Conservation (phyloP, 2,113 vertebrate species). For the Daboia siamensis region DNA sequence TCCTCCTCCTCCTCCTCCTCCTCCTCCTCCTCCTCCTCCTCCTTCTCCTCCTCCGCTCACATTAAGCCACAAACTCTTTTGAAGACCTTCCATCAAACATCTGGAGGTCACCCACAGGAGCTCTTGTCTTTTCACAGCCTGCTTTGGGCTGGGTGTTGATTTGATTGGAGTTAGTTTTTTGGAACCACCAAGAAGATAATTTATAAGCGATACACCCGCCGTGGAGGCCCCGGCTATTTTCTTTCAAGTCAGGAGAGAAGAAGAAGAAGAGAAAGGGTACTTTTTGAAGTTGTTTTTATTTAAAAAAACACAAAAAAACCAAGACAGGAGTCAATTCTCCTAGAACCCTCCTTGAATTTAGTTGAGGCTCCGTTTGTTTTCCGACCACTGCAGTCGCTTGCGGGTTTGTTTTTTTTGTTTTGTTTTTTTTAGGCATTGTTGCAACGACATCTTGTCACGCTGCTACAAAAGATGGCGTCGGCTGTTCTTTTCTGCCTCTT, state of each 20-base stretch:
- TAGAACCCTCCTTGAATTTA: slow-evolving; percentile 39
- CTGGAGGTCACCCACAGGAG: slow-evolving; percentile 65
- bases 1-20: no score
- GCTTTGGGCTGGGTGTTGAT: slow-evolving; percentile 69
- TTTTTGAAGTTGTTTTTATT: slow-evolving; percentile 45
- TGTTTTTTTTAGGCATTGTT: accelerated
- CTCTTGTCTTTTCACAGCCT: slow-evolving; percentile 75
- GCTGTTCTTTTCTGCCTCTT: background rate
- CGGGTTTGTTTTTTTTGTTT: background rate
- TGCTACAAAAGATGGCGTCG: background rate
- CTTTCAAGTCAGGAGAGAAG: slow-evolving; percentile 35
- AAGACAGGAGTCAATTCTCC: slow-evolving; percentile 28
- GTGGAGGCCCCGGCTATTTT: slow-evolving; percentile 39
- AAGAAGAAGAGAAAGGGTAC: slow-evolving; percentile 45
- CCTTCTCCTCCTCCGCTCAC: slow-evolving; percentile 61
- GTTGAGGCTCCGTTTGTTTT: slow-evolving; percentile 48
- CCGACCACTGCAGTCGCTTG: background rate
- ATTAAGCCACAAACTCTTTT: slow-evolving; percentile 75
- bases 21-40: no score
- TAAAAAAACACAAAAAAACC: slow-evolving; percentile 7
- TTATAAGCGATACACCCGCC: slow-evolving; percentile 82
- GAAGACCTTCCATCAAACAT: slow-evolving; percentile 77
- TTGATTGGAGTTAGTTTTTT: slow-evolving; percentile 43
- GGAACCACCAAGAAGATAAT: slow-evolving; percentile 74
- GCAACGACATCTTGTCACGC: background rate